A percentile compares a stretch with the other conserved stretches of the same genome.
phyloP scores from a whole-genome alignment of 2,888 invertebrate genomes.

The Agrotis clavis region DNA sequence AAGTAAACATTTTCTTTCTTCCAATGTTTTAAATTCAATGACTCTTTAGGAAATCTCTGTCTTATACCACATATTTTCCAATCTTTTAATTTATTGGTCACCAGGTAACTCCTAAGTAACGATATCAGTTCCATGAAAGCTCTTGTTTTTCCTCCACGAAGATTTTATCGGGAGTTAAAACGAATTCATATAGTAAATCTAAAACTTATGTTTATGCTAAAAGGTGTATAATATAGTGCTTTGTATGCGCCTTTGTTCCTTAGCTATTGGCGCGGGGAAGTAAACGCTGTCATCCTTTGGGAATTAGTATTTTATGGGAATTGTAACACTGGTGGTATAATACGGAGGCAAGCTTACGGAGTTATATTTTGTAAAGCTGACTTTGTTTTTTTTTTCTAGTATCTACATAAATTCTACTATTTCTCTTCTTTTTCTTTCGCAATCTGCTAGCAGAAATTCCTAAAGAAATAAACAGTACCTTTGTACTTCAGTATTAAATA shows the following conservation, averaged over 20 bases:
- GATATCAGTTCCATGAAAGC: constrained; percentile 31
- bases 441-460: too few species aligned
- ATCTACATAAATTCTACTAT: too few species aligned
- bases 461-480: too few species aligned
- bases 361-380: background rate
- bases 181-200: constrained; percentile 57
- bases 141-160: constrained; percentile 48
- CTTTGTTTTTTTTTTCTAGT: background rate
- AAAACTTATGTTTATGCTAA: constrained; percentile 58
- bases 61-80: background rate
- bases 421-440: too few species aligned
- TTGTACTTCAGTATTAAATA: too few species aligned
- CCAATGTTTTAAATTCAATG: background rate
- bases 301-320: constrained; percentile 44
- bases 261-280: constrained; percentile 41
- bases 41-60: background rate
- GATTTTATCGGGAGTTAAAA: constrained; percentile 48
- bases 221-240: constrained; percentile 53
- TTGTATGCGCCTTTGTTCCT: constrained; percentile 57
- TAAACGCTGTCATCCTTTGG: constrained; percentile 28
- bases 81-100: background rate
- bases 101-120: constrained; percentile 4
- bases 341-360: background rate
- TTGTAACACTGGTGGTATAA: constrained; percentile 9
- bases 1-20: too few species aligned